A percentile compares a stretch with the other conserved stretches of the same genome.
These are phyloP conservation scores for Boloria euphrosyne DNA, from an alignment of 2,888 invertebrate species.

Conservation along the genomic window DNA sequence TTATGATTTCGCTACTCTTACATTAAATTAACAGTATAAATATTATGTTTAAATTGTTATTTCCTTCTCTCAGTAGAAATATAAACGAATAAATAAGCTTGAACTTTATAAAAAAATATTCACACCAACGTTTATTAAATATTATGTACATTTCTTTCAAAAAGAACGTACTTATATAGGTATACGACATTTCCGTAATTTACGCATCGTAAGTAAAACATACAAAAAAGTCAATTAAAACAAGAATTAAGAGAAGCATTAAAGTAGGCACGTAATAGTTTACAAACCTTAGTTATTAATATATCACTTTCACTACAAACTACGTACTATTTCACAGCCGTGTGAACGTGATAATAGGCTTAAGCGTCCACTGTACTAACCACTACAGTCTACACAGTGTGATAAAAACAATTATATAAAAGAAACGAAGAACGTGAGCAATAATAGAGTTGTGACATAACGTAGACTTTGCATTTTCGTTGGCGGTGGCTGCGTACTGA, in stretches of 20 bases:
- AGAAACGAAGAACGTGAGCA: constrained; percentile 24
- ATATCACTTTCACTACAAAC: constrained; percentile 22
- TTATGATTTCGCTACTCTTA: too few species aligned
- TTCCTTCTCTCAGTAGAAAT: too few species aligned
- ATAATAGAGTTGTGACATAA: constrained; percentile 30
- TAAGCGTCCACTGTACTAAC: constrained; percentile 2
- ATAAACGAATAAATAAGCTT: too few species aligned
- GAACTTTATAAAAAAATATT: too few species aligned
- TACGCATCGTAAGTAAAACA: too few species aligned
- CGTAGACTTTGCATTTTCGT: constrained; percentile 24
- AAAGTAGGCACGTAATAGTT: constrained; percentile 1
- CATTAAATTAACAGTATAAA: too few species aligned
- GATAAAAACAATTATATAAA: constrained; percentile 25
- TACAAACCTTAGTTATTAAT: constrained; percentile 25
- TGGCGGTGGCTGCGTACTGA: constrained; percentile 17
- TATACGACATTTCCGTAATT: too few species aligned
- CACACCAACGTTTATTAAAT: too few species aligned
- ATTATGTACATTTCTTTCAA: too few species aligned
- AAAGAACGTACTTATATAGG: too few species aligned
- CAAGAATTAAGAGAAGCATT: background rate
- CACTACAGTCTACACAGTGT: background rate
- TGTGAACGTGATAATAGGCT: constrained; percentile 10
- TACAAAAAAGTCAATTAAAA: background rate
- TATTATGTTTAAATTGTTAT: too few species aligned
- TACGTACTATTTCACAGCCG: background rate